phyloP scores from a whole-genome alignment of 2,888 invertebrate species.

The Lathronympha strigana region DNA sequence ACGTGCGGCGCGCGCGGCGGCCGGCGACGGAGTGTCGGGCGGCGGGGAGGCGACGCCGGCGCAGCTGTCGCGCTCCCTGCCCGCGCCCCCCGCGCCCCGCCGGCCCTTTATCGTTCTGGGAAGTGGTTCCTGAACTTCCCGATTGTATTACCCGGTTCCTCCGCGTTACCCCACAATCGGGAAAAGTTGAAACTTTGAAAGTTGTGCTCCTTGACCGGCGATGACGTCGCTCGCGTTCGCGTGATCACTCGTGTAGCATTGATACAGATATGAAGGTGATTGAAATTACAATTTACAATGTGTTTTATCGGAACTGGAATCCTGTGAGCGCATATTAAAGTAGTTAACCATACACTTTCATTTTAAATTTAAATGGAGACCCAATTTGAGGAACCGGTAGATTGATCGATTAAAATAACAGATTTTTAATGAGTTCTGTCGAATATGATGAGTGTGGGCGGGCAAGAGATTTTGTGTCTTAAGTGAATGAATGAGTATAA shows the following conservation, averaged over 20 bases:
- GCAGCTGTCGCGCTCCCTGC: slow-evolving; percentile 76
- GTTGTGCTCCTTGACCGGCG: slow-evolving; percentile 74
- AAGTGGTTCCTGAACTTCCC: slow-evolving; percentile 84
- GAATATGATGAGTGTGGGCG: slow-evolving; percentile 12
- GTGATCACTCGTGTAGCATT: slow-evolving; percentile 34
- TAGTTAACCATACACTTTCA: slow-evolving; percentile 35
- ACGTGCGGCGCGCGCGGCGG: slow-evolving; percentile 57
- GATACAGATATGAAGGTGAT: slow-evolving; percentile 40
- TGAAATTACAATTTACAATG: slow-evolving; percentile 31
- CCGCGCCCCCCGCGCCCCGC: slow-evolving; percentile 58
- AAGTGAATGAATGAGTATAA: slow-evolving; percentile 1
- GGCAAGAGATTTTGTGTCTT: background rate
- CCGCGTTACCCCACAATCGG: slow-evolving; percentile 53
- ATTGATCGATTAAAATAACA: slow-evolving; percentile 15
- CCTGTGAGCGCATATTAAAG: slow-evolving; percentile 39
- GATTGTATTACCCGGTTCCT: slow-evolving; percentile 67
- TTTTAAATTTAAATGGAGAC: slow-evolving; percentile 28
- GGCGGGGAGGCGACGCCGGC: slow-evolving; percentile 71
- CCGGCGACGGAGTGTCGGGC: slow-evolving; percentile 67
- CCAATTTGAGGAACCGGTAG: slow-evolving; percentile 30
- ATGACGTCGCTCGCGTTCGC: slow-evolving; percentile 33
- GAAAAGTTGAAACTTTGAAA: slow-evolving; percentile 55
- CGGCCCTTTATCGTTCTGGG: slow-evolving; percentile 83
- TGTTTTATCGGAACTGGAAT: slow-evolving; percentile 40
- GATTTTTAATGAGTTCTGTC: slow-evolving; percentile 28